These are phyloP conservation scores for Carassius auratus DNA, from an alignment of 2,113 vertebrate genomes.

Conservation along the genomic window DNA sequence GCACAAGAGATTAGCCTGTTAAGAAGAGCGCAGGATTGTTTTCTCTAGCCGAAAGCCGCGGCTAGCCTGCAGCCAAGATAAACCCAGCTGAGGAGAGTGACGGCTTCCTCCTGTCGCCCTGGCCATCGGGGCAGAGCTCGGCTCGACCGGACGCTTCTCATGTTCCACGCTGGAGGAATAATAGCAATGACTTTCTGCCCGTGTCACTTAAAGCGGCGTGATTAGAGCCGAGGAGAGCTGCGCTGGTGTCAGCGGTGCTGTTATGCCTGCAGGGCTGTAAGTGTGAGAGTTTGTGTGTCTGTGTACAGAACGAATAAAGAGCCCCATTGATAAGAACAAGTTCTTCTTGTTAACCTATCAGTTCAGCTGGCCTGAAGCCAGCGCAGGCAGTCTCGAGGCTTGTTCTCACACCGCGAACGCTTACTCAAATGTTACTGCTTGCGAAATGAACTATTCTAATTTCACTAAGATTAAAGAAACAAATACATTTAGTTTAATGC, in stretches of 20 bases:
- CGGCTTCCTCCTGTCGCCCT: background rate
- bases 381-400: constrained; percentile 59
- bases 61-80: constrained; percentile 39
- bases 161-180: constrained; percentile 52
- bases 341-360: constrained; percentile 79
- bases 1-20: constrained; percentile 52
- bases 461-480: background rate
- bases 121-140: constrained; percentile 38
- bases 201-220: constrained; percentile 43
- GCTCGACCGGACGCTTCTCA: constrained; percentile 43
- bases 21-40: background rate
- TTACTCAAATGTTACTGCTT: constrained; percentile 40
- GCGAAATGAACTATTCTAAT: background rate
- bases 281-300: constrained; percentile 57
- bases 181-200: constrained; percentile 49
- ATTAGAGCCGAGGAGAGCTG: constrained; percentile 44
- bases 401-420: constrained; percentile 54
- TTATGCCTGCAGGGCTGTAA: constrained; percentile 46
- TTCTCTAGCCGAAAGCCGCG: constrained; percentile 17
- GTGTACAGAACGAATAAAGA: constrained; percentile 71
- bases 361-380: constrained; percentile 67
- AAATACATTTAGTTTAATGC: constrained; percentile 1
- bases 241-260: constrained; percentile 58
- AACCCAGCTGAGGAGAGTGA: constrained; percentile 29
- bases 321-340: constrained; percentile 79